Evolutionary conservation across 2,888 invertebrate species (phyloP).

Genomic region (Rambutsinella grinnellia): DNA sequence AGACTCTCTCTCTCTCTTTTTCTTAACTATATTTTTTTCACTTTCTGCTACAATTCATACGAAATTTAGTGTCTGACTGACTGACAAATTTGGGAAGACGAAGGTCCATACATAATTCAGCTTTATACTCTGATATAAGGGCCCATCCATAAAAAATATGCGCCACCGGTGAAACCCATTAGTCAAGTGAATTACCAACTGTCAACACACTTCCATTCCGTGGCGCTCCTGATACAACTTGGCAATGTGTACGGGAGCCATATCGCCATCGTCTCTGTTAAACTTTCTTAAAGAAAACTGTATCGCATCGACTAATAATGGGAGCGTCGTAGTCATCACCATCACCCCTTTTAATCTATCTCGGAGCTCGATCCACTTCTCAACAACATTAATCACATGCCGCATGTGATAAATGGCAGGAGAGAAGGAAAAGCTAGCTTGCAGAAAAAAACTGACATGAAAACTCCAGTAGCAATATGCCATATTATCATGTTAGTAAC

Average conservation of each 20-base stretch:
- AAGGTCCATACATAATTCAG: conserved; percentile 25
- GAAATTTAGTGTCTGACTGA: conserved; percentile 24
- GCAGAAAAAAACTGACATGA: too few relatives aligned
- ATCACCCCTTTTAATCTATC: neutral
- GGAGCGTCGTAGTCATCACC: neutral
- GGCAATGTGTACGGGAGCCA: neutral
- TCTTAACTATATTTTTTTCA: neutral
- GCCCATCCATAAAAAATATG: conserved; percentile 13
- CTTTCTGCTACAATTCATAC: conserved; percentile 9
- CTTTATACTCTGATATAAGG: conserved; percentile 15
- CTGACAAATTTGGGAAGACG: conserved; percentile 19
- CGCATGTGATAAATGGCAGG: conserved; percentile 46
- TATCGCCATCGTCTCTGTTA: too few relatives aligned
- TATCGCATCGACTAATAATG: neutral
- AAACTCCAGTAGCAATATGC: conserved; percentile 45
- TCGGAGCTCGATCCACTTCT: conserved; percentile 18
- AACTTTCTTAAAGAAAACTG: neutral
- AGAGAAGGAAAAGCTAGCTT: too few relatives aligned
- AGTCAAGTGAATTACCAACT: conserved; percentile 56
- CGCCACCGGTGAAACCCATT: conserved; percentile 54
- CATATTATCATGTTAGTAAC: conserved; percentile 13
- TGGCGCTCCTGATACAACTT: neutral
- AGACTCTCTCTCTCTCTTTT: conserved; percentile 15
- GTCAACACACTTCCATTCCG: conserved; percentile 45
- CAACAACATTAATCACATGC: conserved; percentile 51